Percentiles rank a stretch among this genome's conserved stretches.
Evolutionary conservation across 2,113 vertebrate genomes (phyloP).

Genomic region (Hippopotamus amphibius): DNA sequence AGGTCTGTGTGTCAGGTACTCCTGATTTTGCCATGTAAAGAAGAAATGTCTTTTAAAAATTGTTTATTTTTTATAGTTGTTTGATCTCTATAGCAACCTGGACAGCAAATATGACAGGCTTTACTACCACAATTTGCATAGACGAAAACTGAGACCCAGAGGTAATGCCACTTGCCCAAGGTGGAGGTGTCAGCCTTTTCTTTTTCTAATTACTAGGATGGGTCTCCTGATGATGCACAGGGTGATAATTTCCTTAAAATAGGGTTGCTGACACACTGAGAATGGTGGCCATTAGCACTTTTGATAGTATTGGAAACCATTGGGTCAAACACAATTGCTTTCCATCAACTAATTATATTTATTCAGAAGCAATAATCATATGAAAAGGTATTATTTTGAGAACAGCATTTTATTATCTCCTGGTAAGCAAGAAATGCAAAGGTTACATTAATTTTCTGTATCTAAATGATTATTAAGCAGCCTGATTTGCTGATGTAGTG

Average conservation of each 20-base stretch:
- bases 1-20: neutral
- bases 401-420: neutral
- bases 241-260: constrained; percentile 18
- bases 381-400: neutral
- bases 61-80: neutral
- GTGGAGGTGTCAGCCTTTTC: neutral
- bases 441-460: neutral
- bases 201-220: neutral
- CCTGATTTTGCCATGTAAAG: neutral
- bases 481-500: neutral
- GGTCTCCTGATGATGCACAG: neutral
- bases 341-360: neutral
- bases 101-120: neutral
- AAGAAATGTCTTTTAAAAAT: constrained; percentile 15
- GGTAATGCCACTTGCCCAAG: neutral
- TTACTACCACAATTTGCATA: neutral
- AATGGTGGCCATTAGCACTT: neutral
- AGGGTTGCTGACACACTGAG: neutral
- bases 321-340: constrained; percentile 20
- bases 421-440: constrained; percentile 2
- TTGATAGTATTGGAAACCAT: neutral
- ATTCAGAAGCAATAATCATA: neutral
- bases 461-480: neutral
- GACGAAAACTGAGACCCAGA: neutral
- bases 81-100: neutral